Evolutionary conservation across 2,888 invertebrate species (phyloP).

Genomic region (Dexiosoma caninum): DNA sequence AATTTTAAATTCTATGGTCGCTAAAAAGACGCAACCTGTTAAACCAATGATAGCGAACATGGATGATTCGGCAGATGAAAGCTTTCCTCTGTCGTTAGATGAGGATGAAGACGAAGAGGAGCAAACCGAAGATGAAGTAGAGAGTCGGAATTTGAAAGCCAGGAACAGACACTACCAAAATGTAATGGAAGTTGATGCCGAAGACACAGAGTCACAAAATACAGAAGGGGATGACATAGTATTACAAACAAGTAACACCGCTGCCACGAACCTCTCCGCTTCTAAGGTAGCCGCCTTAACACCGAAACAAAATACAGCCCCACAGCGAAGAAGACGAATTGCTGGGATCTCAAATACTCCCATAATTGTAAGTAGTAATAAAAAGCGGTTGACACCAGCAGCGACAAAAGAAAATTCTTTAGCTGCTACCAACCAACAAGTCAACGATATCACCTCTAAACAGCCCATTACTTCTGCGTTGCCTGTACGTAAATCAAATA

Average conservation of each 20-base stretch:
- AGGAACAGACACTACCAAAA: not conserved
- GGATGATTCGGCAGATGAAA: slow-evolving; percentile 68
- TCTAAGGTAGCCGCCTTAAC: slow-evolving; percentile 10
- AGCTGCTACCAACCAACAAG: slow-evolving; percentile 61
- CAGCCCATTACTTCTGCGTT: not conserved
- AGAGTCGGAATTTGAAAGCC: not conserved
- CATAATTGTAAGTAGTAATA: slow-evolving; percentile 38
- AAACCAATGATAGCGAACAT: slow-evolving; percentile 73
- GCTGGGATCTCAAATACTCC: slow-evolving; percentile 14
- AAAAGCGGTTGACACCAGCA: slow-evolving; percentile 45
- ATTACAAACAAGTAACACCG: not conserved
- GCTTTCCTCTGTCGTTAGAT: slow-evolving; percentile 68
- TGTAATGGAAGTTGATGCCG: slow-evolving; percentile 43
- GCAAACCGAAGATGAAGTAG: slow-evolving; percentile 53
- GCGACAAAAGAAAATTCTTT: slow-evolving; percentile 65
- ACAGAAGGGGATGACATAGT: slow-evolving; percentile 47
- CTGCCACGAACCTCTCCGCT: not conserved
- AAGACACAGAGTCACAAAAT: slow-evolving; percentile 49
- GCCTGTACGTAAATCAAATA: slow-evolving; percentile 66
- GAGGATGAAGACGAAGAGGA: slow-evolving; percentile 67
- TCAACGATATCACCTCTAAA: slow-evolving; percentile 12
- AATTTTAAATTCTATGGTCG: slow-evolving; percentile 75
- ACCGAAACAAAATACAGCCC: slow-evolving; percentile 14
- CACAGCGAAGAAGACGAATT: slow-evolving; percentile 40
- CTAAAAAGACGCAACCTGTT: slow-evolving; percentile 72